Base-by-base conservation (phyloP, 2,113 vertebrate species). In the Pundamilia nyererei region DNA sequence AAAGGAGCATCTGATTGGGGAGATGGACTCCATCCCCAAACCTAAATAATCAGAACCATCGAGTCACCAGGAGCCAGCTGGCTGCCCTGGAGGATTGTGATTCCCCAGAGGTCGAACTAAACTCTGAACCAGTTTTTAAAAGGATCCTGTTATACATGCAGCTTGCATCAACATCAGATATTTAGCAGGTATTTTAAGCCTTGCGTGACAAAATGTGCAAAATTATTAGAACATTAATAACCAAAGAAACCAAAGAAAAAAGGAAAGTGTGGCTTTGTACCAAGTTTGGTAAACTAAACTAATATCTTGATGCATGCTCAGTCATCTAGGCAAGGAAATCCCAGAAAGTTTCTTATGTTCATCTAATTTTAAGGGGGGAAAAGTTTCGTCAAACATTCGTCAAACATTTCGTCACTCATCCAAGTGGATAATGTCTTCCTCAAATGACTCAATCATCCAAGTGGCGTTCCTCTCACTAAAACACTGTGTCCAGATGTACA, bases 61-160 rank as follows among this genome's bases (percentile, higher is more conserved):
- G 8, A 86, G 83, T 56, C 84, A 65, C 80, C 84, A 31, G 51
- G 49, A 92, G 89, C 85, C 91, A 93, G 88, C 88, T 92, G 93
- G 90, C 86, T 31, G 35, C 72, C 85, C 83, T 5, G 53, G 83
- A 89, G 80, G 77, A 15, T 80, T 87, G 87, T 42, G 3, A 51
- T 82, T 55, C 83, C 29, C 82, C 70, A 91, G 81, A 91, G 91
- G 86, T 90, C 82, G 54, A 87, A 88, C 79, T 79, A 24, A 80
- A 90, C 62, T 81, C 53, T 84, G 81, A 54, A 54, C 26, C 4
- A 7, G 42, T 14, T 84, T 81, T 89, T 75, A 72, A 85, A 79
- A 85, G 86, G 81, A 86, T 21, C 24, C 56, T 72, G 62, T 81
- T 47, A 83, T 77, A 0, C 51, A 65, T 49, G 4, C 49, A 62